phyloP scores from a whole-genome alignment of 2,113 vertebrate species.

The Etheostoma spectabile region DNA sequence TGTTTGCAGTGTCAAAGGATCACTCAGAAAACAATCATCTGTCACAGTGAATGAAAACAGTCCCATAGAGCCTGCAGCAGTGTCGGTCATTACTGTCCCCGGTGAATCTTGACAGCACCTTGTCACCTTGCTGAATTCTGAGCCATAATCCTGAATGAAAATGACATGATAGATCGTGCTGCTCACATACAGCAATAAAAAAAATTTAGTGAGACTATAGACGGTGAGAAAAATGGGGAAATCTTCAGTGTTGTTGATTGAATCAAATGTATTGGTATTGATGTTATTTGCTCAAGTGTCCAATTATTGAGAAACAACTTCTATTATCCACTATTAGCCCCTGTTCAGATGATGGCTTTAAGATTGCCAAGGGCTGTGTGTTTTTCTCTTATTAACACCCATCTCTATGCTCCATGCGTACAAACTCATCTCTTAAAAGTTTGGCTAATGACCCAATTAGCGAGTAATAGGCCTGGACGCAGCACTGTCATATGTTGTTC shows the following conservation, averaged over 20 bases:
- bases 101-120: neutral
- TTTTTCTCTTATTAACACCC: neutral
- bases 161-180: neutral
- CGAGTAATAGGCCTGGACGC: neutral
- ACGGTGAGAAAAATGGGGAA: neutral
- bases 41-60: neutral
- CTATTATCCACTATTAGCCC: neutral
- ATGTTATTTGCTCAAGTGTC: neutral
- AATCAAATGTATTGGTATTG: neutral
- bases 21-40: neutral
- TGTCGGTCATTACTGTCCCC: neutral
- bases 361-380: too few relatives aligned
- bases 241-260: neutral
- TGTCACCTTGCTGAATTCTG: conserved; percentile 7
- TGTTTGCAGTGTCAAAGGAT: neutral
- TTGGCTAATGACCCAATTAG: neutral
- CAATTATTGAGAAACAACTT: neutral
- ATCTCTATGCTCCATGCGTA: neutral
- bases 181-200: conserved; percentile 1
- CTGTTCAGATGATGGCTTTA: neutral
- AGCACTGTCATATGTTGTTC: neutral
- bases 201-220: neutral
- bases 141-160: neutral
- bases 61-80: neutral
- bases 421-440: neutral